Conservation (phyloP, 2,797 vertebrate genomes). For the Microchirus variegatus region DNA sequence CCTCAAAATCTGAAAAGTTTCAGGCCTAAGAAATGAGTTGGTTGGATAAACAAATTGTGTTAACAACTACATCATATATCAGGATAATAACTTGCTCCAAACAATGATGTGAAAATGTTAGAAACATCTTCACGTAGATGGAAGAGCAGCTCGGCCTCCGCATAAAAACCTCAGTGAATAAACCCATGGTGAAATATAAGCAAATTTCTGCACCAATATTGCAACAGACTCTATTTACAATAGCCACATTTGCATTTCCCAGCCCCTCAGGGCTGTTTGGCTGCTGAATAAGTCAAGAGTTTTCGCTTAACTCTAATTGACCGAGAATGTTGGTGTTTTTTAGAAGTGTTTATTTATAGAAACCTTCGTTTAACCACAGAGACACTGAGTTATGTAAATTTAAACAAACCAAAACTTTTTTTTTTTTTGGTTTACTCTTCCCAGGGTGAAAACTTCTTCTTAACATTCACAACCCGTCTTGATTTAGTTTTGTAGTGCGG, state of each 20-base stretch:
- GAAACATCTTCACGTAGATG: too few species aligned
- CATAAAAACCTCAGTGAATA: neutral
- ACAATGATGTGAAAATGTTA: too few species aligned
- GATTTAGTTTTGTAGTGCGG: too few species aligned
- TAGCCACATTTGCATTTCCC: neutral
- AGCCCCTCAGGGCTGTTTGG: neutral
- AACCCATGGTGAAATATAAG: neutral
- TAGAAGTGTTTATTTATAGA: neutral
- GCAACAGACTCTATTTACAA: neutral
- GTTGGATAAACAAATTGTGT: too few species aligned
- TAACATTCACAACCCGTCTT: too few species aligned
- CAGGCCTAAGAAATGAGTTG: too few species aligned
- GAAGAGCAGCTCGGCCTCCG: too few species aligned
- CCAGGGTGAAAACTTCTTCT: neutral
- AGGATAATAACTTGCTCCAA: too few species aligned
- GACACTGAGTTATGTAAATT: neutral
- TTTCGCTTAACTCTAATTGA: neutral
- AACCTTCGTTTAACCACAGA: neutral
- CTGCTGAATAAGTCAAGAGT: neutral
- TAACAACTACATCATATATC: too few species aligned
- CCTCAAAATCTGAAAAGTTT: too few species aligned
- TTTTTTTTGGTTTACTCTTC: neutral
- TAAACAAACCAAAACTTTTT: neutral
- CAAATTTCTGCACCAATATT: neutral
- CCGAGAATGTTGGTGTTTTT: neutral